phyloP scores from a whole-genome alignment of 2,797 vertebrate genomes.

The Crocodylus rhombifer region DNA sequence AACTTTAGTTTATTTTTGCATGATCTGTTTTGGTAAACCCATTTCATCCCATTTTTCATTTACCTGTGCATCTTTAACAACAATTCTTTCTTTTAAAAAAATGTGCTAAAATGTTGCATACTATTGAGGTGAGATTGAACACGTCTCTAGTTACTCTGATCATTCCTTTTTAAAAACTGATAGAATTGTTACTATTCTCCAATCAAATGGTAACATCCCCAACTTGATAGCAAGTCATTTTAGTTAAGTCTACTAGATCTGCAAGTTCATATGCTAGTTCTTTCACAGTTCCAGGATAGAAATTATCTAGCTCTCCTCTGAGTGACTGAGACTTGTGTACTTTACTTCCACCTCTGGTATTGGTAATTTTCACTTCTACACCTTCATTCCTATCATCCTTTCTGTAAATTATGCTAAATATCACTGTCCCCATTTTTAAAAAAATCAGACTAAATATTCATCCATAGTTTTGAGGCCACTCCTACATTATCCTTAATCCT shows the following conservation, averaged over 20 bases:
- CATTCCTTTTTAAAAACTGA: slow-evolving; percentile 36
- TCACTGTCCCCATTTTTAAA: too few species aligned
- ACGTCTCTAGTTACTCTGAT: slow-evolving; percentile 36
- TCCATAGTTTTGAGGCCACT: background rate
- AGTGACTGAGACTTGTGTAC: background rate
- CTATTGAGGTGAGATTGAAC: slow-evolving; percentile 49
- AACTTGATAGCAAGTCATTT: background rate
- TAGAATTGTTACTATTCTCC: slow-evolving; percentile 41
- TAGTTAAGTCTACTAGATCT: background rate
- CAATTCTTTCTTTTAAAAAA: slow-evolving; percentile 53
- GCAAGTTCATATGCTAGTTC: slow-evolving; percentile 36
- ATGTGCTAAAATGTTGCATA: slow-evolving; percentile 33
- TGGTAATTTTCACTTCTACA: background rate
- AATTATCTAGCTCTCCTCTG: background rate
- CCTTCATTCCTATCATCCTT: background rate
- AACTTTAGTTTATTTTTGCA: background rate
- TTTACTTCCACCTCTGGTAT: background rate
- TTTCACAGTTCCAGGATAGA: slow-evolving; percentile 12
- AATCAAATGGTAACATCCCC: slow-evolving; percentile 1
- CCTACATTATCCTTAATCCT: background rate
- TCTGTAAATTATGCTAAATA: too few species aligned
- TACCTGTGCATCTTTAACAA: slow-evolving; percentile 39
- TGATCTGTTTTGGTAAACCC: slow-evolving; percentile 60
- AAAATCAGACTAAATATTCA: background rate
- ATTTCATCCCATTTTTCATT: slow-evolving; percentile 65